Percentiles rank a stretch among this genome's conserved stretches.
Conservation (phyloP, 30 jellyfish, hydroid and myxozoan genomes). For the Aurelia sp. region DNA sequence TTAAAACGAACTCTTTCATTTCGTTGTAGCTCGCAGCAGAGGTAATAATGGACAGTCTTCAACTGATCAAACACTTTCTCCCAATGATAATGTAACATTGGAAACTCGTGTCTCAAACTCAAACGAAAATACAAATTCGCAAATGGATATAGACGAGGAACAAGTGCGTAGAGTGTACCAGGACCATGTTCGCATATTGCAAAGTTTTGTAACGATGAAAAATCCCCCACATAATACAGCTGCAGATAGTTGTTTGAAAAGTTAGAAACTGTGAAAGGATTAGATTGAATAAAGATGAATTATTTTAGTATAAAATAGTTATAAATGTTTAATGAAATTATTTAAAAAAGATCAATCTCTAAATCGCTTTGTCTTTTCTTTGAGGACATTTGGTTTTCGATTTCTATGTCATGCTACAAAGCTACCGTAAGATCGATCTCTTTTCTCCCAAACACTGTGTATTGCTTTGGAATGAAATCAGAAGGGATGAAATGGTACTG, state of each 20-base stretch:
- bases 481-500: no score
- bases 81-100: no score
- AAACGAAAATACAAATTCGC: neutral
- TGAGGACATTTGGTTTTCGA: neutral
- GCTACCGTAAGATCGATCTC: no score
- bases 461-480: neutral
- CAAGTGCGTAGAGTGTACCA: conserved; percentile 32
- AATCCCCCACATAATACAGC: no score
- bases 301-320: no score
- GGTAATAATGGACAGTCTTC: neutral
- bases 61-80: neutral
- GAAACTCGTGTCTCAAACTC: neutral
- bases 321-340: no score
- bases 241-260: no score
- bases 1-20: neutral
- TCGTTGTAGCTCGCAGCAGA: conserved; percentile 30
- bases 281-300: no score
- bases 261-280: no score
- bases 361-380: neutral
- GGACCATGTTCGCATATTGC: conserved; percentile 43
- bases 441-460: no score
- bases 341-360: no score
- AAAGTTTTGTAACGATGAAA: conserved; percentile 9
- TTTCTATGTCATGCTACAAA: no score
- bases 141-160: conserved; percentile 35